Base-by-base conservation (phyloP, 2,797 vertebrate species). In the Takifugu rubripes region DNA sequence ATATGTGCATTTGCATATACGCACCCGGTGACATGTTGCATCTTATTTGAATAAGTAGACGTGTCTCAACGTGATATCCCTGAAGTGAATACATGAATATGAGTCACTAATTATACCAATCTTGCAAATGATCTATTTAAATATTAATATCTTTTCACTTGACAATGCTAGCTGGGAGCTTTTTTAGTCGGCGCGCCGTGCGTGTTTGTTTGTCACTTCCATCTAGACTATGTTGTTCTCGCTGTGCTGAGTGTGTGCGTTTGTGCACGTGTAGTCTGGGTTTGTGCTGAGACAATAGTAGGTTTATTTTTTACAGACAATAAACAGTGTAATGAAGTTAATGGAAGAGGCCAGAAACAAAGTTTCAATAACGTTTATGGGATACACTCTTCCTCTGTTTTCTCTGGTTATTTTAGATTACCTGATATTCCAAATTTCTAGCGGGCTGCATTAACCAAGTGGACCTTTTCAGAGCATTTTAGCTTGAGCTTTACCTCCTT, bases 1-100 rank as follows among this genome's bases (percentile, higher is more conserved):
- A 88, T 87, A 85, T 87, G 84, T 77, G 61, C 75, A 90, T 90
- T 90, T 89, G 87, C 88, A 89, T 91, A 85, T 82, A 69, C 75
- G 74, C 84, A 78, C 80, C 68, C 84, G 57, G 81, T 87, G 90
- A 90, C 88, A 87, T 83, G 83, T 88, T 88, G 84, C 76, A 87
- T 90, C 79, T 80, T 82, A 87, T 91, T 87, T 86, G 79, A 87
- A 87, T 83, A 84, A 87, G 84, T 77, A 81, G 86, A 90, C 82
- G 79, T 89, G 85, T 87, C 87, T 86, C 81, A 77, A 84, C 86
- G 87, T 88, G 84, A 86, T 87, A 85, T 90, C 79, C 83, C 84
- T 68, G 75, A 90, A 83, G 83, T 87, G 85, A 91, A 91, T 90
- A 85, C 86, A 91, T 91, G 88, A 90, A 90, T 91, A 89, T 88